A percentile compares a stretch with the other conserved stretches of the same genome.
Evolutionary conservation across 2,888 invertebrate genomes (phyloP).

Genomic region (Nemurella pictetii): DNA sequence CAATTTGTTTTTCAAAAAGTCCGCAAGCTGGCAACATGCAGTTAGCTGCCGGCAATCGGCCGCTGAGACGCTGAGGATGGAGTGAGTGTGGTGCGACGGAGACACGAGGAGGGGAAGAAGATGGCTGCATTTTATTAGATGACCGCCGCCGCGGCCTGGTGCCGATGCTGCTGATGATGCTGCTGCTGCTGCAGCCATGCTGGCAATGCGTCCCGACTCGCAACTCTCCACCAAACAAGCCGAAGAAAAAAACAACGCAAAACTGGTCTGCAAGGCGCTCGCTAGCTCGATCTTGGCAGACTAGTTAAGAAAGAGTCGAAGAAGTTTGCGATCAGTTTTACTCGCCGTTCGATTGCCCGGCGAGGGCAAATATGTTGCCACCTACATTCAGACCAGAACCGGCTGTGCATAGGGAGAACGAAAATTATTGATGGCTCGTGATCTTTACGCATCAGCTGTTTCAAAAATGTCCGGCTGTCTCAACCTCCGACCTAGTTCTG

Average conservation of each 20-base stretch:
- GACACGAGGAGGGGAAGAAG: not conserved
- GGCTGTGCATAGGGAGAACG: not conserved
- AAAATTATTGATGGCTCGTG: not conserved
- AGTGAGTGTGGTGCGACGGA: too few relatives aligned
- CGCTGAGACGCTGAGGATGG: not conserved
- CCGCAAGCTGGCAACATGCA: not conserved
- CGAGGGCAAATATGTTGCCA: not conserved
- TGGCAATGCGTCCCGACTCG: not conserved
- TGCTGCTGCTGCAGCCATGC: not conserved
- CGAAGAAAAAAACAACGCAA: slow-evolving; percentile 2
- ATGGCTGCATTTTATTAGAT: not conserved
- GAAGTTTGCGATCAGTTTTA: not conserved
- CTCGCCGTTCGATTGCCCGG: not conserved
- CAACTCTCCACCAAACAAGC: not conserved
- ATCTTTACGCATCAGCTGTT: not conserved
- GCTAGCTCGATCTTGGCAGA: not conserved
- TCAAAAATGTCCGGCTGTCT: not conserved
- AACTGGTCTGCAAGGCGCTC: slow-evolving; percentile 13
- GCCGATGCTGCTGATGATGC: too few relatives aligned
- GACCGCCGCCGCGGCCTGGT: not conserved
- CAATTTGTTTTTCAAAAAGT: not conserved
- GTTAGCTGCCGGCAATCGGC: not conserved
- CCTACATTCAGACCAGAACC: not conserved
- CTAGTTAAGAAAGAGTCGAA: not conserved
- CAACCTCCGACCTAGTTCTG: not conserved